These are phyloP conservation scores for Nipponacmea schrenckii DNA, from an alignment of 2,888 invertebrate genomes.

Conservation along the genomic window DNA sequence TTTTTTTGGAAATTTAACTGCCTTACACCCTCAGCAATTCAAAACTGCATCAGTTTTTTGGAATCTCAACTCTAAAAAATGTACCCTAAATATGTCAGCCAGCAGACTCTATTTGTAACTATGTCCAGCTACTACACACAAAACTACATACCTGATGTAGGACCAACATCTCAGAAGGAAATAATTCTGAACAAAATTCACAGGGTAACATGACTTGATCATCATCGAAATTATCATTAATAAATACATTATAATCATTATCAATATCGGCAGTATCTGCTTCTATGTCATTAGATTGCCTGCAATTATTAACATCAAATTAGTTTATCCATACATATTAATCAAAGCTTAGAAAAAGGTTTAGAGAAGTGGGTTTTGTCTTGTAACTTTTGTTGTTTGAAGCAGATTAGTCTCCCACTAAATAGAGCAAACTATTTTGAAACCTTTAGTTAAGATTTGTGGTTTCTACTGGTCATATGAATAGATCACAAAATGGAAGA, in stretches of 20 bases:
- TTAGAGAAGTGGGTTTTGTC: not conserved
- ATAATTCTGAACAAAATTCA: conserved; percentile 72
- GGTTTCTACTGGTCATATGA: no score
- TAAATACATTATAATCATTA: not conserved
- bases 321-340: not conserved
- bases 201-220: conserved; percentile 67
- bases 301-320: not conserved
- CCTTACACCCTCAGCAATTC: no score
- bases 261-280: not conserved
- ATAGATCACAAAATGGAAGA: no score
- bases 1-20: no score
- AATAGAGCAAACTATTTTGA: no score
- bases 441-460: no score
- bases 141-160: conserved; percentile 69
- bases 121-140: no score
- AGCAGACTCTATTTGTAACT: no score
- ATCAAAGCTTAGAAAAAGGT: not conserved
- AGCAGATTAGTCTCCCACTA: no score
- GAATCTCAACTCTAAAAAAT: no score
- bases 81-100: no score
- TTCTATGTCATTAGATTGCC: not conserved
- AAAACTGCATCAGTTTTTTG: no score
- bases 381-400: conserved; percentile 14
- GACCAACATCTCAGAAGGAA: conserved; percentile 71
- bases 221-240: conserved; percentile 22